These are phyloP conservation scores for Microctonus hyperodae DNA, from an alignment of 2,888 invertebrate species.

Conservation along the genomic window DNA sequence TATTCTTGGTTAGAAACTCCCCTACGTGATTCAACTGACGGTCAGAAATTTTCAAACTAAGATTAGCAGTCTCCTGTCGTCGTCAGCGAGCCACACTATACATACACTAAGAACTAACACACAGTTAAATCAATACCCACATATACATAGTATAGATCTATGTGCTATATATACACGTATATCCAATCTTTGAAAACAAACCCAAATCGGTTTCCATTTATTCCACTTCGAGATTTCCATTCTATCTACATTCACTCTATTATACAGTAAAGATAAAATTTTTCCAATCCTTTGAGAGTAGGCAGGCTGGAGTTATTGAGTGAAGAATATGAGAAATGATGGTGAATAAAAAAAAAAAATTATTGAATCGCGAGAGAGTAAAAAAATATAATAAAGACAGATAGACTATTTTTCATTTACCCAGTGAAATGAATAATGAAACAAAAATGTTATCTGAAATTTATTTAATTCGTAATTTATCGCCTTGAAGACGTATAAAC, in stretches of 20 bases:
- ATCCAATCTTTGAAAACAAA: background rate
- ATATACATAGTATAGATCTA: no score
- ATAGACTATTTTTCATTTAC: background rate
- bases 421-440: no score
- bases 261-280: constrained; percentile 24
- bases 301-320: constrained; percentile 26
- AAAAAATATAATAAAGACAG: constrained; percentile 2
- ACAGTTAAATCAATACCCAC: background rate
- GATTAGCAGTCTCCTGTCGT: constrained; percentile 10
- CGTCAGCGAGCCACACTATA: background rate
- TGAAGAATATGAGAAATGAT: constrained; percentile 27
- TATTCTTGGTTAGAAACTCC: constrained; percentile 2
- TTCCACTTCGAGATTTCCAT: constrained; percentile 17
- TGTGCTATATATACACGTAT: no score
- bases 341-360: constrained; percentile 28
- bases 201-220: constrained; percentile 25
- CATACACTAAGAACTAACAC: background rate
- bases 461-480: constrained; percentile 18
- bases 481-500: background rate
- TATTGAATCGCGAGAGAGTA: background rate
- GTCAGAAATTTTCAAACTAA: constrained; percentile 6
- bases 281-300: constrained; percentile 24
- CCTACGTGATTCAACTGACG: background rate
- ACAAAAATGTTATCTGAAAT: background rate
- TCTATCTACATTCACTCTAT: constrained; percentile 13